A percentile compares a stretch with the other conserved stretches of the same genome.
phyloP scores from a whole-genome alignment of 2,797 vertebrate species.

The Stomatorhinus walkeri region DNA sequence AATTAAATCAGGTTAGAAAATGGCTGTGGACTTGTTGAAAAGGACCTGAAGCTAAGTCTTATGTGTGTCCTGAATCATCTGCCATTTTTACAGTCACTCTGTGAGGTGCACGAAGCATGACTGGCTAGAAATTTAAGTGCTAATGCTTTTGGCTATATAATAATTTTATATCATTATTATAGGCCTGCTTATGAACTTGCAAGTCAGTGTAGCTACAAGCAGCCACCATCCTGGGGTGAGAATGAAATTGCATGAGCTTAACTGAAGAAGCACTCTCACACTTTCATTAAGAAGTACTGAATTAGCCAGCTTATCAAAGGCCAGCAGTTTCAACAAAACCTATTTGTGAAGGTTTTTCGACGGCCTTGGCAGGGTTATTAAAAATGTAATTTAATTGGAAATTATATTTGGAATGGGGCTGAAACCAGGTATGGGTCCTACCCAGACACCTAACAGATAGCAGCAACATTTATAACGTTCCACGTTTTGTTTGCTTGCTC shows the following conservation, averaged over 20 bases:
- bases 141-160: neutral
- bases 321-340: slow-evolving; percentile 4
- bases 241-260: slow-evolving; percentile 1
- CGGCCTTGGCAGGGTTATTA: neutral
- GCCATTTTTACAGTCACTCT: neutral
- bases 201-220: neutral
- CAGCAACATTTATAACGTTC: neutral
- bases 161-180: neutral
- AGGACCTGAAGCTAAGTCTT: neutral
- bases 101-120: neutral
- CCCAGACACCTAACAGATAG: neutral
- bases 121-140: neutral
- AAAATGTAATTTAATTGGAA: slow-evolving; percentile 13
- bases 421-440: neutral
- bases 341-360: slow-evolving; percentile 2
- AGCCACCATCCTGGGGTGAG: neutral
- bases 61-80: neutral
- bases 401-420: neutral
- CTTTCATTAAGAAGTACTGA: slow-evolving; percentile 7
- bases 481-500: neutral
- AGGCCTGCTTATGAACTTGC: neutral
- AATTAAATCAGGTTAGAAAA: neutral
- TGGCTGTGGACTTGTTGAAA: neutral
- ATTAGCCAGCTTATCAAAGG: slow-evolving; percentile 9
- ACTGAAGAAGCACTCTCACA: neutral